Evolutionary conservation across 2,797 vertebrate species (phyloP), one percentile per base, ranked within the genome.

Genomic region (Amblyraja radiata): DNA sequence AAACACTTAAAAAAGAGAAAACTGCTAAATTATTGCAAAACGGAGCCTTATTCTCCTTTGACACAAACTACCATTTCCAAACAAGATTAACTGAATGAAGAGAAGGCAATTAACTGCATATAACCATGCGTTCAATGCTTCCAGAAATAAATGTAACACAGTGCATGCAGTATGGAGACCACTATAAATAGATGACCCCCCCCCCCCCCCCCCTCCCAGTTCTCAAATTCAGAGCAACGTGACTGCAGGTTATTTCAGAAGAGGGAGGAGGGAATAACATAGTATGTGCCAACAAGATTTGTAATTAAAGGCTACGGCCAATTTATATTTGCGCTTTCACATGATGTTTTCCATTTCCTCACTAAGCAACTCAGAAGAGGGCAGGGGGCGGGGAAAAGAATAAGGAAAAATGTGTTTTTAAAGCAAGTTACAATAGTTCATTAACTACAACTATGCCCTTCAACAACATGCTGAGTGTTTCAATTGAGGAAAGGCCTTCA

Each of bases 401-500:
- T 6, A 7, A 2, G 63, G 23, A 58, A 16, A 68, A 1, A 74
- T 92, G 68, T 93, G 91, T 88, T 83, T 88, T 65, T 95, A 94
- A 95, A 78, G 94, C 96, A 96, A 96, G 96, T 97, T 97, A 96
- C 95, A 93, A 94, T 94, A 95, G 96, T 96, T 97, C 95, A 96
- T 96, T 96, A 96, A 96, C 96, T 97, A 96, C 95, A 97, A 96
- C 96, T 96, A 96, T 95, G 32, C 32, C 96, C 95, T 96, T 96
- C 95, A 94, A 95, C 94, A 95, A 96, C 95, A 94, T 95, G 95
- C 95, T 94, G 95, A 96, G 95, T 96, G 96, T 96, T 97, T 96
- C 95, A 95, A 96, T 94, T 95, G 95, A 96, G 95, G 97, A 95
- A 96, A 96, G 94, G 96, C 95, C 95, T 95, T 95, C 63, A 96